Base-by-base conservation (phyloP, 2,888 invertebrate genomes). In the Morpho achilles region DNA sequence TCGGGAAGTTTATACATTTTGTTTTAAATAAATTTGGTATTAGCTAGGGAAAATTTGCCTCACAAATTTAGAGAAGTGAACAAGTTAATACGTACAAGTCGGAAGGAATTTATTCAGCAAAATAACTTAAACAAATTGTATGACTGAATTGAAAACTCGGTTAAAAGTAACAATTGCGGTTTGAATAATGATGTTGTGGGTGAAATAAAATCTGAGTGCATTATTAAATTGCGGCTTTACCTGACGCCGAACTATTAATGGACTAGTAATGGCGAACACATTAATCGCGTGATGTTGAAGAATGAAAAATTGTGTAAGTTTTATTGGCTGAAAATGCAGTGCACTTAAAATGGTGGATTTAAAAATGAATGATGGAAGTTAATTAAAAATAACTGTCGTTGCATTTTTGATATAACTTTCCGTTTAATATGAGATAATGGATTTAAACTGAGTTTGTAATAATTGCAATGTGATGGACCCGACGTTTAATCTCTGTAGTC, bases 291-390 rank as follows among this genome's bases (percentile, higher is more conserved):
- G 63, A 63, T 63, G 58, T 61, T 61, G 61, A 53, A 53, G 56
- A 59, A 61, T 63, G 63, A 63, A 61, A 54, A 61, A 61, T 58
- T 56, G 58, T 61, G 53, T 49, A 63, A 61, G 51, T 61, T 63
- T 56, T 56, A 63, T 58, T 56, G 61, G 23, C 43, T 54, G 56
- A 46, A 59, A 61, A 60, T 60, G 52, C 59, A 56, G 45, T 9
- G 44, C 53, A 53, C 42, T 51, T 59, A 48, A 59, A 61, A 59
- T 56, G 59, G 44, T 44, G 23, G 53, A 47, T 53, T 59, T 61
- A 55, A 52, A 52, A 59, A 52, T 58, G 48, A 48, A 44, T n/a
- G 10, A n/a, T 52, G 44, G n/a, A 41, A 52, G 42, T 39, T 40
- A 43, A 49, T 49, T 39, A 41, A 16, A 16, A 50, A 8, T 22